Percentiles rank a stretch among this genome's conserved stretches.
These are phyloP conservation scores for Sinocyclocheilus anophthalmus DNA, from an alignment of 2,113 vertebrate species.

Conservation along the genomic window DNA sequence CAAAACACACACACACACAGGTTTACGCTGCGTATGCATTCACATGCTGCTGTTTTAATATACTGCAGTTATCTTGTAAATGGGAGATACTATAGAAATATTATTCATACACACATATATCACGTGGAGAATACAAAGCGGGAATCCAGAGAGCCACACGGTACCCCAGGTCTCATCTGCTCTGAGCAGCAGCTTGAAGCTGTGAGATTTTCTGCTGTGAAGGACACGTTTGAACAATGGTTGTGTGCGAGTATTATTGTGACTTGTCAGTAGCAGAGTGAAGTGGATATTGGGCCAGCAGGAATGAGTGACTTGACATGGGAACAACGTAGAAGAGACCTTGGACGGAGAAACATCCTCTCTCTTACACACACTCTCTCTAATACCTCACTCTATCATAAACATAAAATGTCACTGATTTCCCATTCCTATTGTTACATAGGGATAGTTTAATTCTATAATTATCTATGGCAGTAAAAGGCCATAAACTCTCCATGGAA, in stretches of 20 bases:
- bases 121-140: not conserved
- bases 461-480: not conserved
- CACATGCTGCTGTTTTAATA: not conserved
- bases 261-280: not conserved
- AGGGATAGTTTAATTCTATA: not conserved
- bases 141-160: not conserved
- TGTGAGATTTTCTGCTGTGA: constrained; percentile 2
- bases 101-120: constrained; percentile 13
- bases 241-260: constrained; percentile 8
- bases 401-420: not conserved
- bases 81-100: not conserved
- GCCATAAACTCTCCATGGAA: not conserved
- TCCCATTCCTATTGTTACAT: not conserved
- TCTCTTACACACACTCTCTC: not conserved
- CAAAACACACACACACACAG: not conserved
- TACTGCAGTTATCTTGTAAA: not conserved
- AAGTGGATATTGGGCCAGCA: not conserved
- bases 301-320: constrained; percentile 37
- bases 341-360: constrained; percentile 11
- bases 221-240: constrained; percentile 29
- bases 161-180: constrained; percentile 7
- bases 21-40: not conserved
- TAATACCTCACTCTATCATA: not conserved
- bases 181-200: not conserved
- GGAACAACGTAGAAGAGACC: constrained; percentile 29